Evolutionary conservation across 2,888 invertebrate species (phyloP).

Genomic region (Gerosis bhagava): DNA sequence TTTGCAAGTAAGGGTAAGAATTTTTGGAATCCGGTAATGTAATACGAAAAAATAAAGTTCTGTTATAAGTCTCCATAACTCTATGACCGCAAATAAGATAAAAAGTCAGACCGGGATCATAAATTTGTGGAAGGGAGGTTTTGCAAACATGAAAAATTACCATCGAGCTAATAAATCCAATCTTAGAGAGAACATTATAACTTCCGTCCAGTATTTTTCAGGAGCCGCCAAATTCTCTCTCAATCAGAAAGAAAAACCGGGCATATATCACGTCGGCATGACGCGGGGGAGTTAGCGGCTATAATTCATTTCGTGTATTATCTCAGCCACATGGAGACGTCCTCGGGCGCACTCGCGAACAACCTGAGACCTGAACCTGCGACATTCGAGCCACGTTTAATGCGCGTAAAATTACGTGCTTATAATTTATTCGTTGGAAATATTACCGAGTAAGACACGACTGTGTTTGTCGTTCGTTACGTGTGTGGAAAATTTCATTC

Average conservation of each 20-base stretch:
- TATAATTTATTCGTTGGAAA: conserved; percentile 25
- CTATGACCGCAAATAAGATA: conserved; percentile 11
- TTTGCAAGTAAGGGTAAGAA: too few species aligned
- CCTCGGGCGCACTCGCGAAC: conserved; percentile 12
- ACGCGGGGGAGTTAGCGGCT: conserved; percentile 16
- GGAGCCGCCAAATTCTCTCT: conserved; percentile 23
- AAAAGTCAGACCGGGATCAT: conserved; percentile 19
- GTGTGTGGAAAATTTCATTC: conserved; percentile 33
- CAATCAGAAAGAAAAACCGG: conserved; percentile 23
- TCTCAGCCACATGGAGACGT: conserved; percentile 19
- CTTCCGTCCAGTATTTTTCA: conserved; percentile 25
- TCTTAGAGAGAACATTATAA: conserved; percentile 25
- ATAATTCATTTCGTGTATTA: conserved; percentile 27
- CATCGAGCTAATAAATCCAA: conserved; percentile 25
- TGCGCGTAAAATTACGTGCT: conserved; percentile 31
- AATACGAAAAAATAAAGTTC: too few species aligned
- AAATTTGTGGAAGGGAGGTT: conserved; percentile 23
- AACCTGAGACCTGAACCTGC: conserved; percentile 7
- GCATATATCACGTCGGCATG: conserved; percentile 16
- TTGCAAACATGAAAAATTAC: conserved; percentile 25
- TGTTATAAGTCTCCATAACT: too few species aligned
- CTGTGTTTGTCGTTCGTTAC: conserved; percentile 22
- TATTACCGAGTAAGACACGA: conserved; percentile 16
- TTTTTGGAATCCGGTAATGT: too few species aligned
- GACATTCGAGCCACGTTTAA: conserved; percentile 28